Percentiles rank a stretch among this genome's conserved stretches.
Evolutionary conservation across 2,113 vertebrate species (phyloP).

Genomic region (Aptenodytes forsteri): DNA sequence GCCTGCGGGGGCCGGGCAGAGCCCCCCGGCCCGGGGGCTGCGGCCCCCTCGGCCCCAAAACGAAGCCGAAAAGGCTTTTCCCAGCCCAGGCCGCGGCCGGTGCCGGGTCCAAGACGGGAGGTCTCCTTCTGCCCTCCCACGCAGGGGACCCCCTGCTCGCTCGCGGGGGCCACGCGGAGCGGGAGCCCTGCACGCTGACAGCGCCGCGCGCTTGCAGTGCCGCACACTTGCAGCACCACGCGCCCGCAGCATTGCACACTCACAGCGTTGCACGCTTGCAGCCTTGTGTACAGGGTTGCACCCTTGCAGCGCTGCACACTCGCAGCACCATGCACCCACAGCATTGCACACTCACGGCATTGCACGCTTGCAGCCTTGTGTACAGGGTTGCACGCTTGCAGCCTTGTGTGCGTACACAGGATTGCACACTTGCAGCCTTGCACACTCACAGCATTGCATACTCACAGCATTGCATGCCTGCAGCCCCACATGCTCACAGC

Average conservation of each 20-base stretch:
- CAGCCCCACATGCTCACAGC: no score
- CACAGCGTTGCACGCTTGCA: accelerated
- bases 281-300: not conserved
- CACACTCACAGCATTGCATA: no score
- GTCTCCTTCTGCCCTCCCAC: no score
- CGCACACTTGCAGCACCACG: not conserved
- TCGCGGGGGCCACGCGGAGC: not conserved
- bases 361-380: no score
- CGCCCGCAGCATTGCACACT: not conserved
- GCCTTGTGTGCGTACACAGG: no score
- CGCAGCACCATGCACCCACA: not conserved
- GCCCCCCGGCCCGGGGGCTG: not conserved
- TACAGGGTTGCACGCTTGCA: no score
- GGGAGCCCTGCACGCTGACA: not conserved
- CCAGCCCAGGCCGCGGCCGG: not conserved
- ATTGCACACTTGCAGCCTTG: not conserved
- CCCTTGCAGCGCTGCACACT: no score
- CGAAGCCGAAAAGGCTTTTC: accelerated
- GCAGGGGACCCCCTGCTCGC: not conserved
- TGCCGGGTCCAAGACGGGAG: no score
- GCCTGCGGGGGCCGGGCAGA: not conserved
- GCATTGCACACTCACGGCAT: not conserved
- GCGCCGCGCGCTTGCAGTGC: no score
- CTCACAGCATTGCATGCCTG: no score
- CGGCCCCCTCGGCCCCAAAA: not conserved